Evolutionary conservation across 2,797 vertebrate species (phyloP).

Genomic region (Parambassis ranga): DNA sequence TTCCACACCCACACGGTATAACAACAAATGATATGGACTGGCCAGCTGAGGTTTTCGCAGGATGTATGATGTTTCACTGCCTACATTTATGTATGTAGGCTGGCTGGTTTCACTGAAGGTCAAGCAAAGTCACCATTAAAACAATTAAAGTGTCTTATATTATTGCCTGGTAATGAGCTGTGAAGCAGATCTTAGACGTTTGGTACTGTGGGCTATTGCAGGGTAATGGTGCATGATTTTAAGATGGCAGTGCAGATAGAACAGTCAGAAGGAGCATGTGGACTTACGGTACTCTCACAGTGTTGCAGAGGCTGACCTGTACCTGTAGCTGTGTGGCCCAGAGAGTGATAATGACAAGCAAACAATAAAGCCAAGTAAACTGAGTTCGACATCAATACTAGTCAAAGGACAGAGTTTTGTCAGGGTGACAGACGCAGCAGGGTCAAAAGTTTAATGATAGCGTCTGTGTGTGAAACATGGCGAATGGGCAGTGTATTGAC

Average conservation of each 20-base stretch:
- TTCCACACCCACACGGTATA: slow-evolving; percentile 37
- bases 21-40: slow-evolving; percentile 50
- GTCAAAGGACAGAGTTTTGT: slow-evolving; percentile 46
- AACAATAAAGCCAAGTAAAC: slow-evolving; percentile 49
- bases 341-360: slow-evolving; percentile 8
- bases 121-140: slow-evolving; percentile 33
- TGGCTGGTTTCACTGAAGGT: slow-evolving; percentile 21
- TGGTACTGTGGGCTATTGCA: slow-evolving; percentile 39
- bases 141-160: slow-evolving; percentile 32
- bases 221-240: slow-evolving; percentile 57
- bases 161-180: slow-evolving; percentile 58
- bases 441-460: slow-evolving; percentile 75
- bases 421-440: slow-evolving; percentile 37
- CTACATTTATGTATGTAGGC: not conserved
- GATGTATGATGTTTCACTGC: slow-evolving; percentile 30
- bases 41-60: slow-evolving; percentile 17
- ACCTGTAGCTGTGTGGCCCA: slow-evolving; percentile 19
- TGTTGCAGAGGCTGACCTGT: slow-evolving; percentile 23
- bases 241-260: slow-evolving; percentile 44
- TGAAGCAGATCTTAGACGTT: slow-evolving; percentile 51
- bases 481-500: slow-evolving; percentile 44
- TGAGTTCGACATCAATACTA: slow-evolving; percentile 17
- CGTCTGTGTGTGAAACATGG: slow-evolving; percentile 30
- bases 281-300: not conserved
- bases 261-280: not conserved